Base-by-base conservation (phyloP, 2,888 invertebrate genomes). In the Drosophila limbata region DNA sequence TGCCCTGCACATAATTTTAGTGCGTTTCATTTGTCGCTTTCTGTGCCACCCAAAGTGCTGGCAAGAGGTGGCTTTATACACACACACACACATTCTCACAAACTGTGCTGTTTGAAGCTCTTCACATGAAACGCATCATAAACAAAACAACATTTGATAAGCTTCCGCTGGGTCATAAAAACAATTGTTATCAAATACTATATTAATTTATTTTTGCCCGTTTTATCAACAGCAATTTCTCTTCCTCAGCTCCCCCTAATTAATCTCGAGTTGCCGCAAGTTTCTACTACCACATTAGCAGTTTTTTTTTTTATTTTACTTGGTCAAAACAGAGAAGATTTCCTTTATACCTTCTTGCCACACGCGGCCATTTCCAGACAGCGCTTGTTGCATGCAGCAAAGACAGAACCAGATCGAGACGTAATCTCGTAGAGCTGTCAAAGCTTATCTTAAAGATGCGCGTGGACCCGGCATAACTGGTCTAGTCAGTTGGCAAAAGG, bases 401-500 rank as follows among this genome's bases (percentile, higher is more conserved):
- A 69, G 42, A 10, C 44, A 48, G 63, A 40, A 17, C 56, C 25
- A 68, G 57, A 69, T 56, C 63, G 67, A 60, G 63, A 60, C 75
- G 66, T 71, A 75, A 79, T 79, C 79, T 79, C 66, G 66, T 71
- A 57, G 42, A 44, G 39, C 79, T 81, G 79, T 81, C 75, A 79
- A 75, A 71, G 66, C 66, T 75, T 79, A 79, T 79, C 82, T 79
- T 75, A 79, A 79, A 81, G 82, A 79, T 71, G 82, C 52, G 45
- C 44, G 60, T 56, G 55, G 56, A 55, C 33, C 52, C 42, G 45
- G 40, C 50, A 21, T 55, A 57, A 51, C 64, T 42, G 65, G 55
- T 69, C 65, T 60, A 63, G 48, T 50, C 53, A 39, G 50, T 40
- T 31, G 31, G 25, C 15, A 39, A 55, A 25, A 67, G 67, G 73